Evolutionary conservation across 2,113 vertebrate genomes (phyloP).

Genomic region (Gopherus evgoodei): DNA sequence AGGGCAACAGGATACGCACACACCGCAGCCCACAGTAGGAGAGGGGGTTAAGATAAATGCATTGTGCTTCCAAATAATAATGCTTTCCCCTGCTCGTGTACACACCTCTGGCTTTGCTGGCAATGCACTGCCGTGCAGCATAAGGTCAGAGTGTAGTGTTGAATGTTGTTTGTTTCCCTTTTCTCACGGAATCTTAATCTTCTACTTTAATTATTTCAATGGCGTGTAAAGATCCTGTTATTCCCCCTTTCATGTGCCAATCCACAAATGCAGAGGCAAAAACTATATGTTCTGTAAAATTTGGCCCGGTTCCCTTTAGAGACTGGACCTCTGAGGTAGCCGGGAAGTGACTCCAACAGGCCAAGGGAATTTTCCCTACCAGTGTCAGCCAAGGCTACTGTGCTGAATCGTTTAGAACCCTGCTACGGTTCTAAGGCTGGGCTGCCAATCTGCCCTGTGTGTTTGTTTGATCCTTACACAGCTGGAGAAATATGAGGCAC

Average conservation of each 20-base stretch:
- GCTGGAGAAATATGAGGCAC: background rate
- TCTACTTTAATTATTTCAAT: background rate
- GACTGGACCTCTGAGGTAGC: background rate
- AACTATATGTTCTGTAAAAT: background rate
- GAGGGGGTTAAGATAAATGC: accelerated
- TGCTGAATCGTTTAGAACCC: accelerated
- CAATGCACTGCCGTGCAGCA: background rate
- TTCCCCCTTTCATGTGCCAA: accelerated
- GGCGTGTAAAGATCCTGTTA: background rate
- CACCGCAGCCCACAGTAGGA: accelerated
- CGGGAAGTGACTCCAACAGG: background rate
- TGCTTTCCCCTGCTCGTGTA: background rate
- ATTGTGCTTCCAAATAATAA: background rate
- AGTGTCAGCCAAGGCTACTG: accelerated
- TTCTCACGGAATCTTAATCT: background rate
- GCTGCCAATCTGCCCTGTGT: accelerated
- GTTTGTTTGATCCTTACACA: accelerated
- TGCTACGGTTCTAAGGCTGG: background rate
- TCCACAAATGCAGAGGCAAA: accelerated
- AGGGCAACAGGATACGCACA: background rate
- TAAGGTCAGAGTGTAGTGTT: accelerated
- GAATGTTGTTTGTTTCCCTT: accelerated
- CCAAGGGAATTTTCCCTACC: background rate
- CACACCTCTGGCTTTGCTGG: background rate
- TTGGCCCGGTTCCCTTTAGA: background rate